These are phyloP conservation scores for Mastomys natalensis DNA, from an alignment of 2,113 vertebrate species.

Conservation along the genomic window DNA sequence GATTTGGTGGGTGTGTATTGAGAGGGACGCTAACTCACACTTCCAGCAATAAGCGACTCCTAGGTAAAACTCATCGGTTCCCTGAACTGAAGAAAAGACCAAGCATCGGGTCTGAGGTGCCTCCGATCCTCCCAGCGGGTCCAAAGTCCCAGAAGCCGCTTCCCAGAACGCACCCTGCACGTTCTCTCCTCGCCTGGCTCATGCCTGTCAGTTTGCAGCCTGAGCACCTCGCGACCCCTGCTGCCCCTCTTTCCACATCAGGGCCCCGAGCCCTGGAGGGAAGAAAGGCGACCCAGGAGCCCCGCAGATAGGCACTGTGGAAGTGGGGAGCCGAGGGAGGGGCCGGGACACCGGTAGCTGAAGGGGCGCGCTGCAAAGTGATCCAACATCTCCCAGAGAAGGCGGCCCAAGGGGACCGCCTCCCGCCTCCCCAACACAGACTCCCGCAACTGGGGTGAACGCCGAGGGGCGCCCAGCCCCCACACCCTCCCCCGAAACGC, in stretches of 20 bases:
- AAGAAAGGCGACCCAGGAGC: not conserved
- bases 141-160: constrained; percentile 25
- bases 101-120: not conserved
- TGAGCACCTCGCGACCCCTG: not conserved
- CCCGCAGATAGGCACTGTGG: constrained; percentile 39
- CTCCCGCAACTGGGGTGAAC: constrained; percentile 63
- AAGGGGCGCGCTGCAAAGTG: constrained; percentile 75
- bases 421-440: constrained; percentile 57
- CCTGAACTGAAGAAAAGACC: constrained; percentile 23
- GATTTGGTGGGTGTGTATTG: constrained; percentile 63
- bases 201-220: constrained; percentile 62
- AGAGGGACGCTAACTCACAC: constrained; percentile 69
- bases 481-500: constrained; percentile 65
- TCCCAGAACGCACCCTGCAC: not conserved
- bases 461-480: constrained; percentile 75
- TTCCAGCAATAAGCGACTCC: constrained; percentile 68
- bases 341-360: constrained; percentile 62
- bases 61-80: constrained; percentile 44
- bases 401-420: constrained; percentile 63
- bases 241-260: not conserved
- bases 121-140: not conserved
- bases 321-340: constrained; percentile 52
- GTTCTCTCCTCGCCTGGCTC: not conserved
- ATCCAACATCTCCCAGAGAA: constrained; percentile 66
- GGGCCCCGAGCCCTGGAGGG: not conserved